Percentiles rank a stretch among this genome's conserved stretches.
phyloP scores from a whole-genome alignment of 2,888 invertebrate species.

The Tetragonisca angustula region DNA sequence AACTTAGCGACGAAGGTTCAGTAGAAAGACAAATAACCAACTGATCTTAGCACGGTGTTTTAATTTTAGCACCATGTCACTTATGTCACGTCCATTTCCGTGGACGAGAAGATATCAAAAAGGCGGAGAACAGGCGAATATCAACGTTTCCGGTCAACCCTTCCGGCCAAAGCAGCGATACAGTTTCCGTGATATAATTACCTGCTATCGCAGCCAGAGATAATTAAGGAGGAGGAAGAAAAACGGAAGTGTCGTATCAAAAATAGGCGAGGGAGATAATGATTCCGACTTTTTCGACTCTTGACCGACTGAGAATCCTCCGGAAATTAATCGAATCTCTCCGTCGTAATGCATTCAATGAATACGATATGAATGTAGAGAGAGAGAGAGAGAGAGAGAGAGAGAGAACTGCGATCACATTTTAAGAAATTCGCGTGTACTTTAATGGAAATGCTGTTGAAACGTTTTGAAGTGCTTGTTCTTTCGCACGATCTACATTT shows the following conservation, averaged over 20 bases:
- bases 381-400: no score
- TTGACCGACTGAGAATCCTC: neutral
- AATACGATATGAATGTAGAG: conserved; percentile 67
- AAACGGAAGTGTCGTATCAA: neutral
- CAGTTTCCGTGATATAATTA: conserved; percentile 78
- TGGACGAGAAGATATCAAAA: neutral
- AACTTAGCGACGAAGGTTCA: no score
- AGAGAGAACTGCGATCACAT: neutral
- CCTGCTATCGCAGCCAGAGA: conserved; percentile 74
- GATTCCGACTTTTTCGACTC: neutral
- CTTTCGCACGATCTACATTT: neutral
- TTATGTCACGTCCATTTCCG: neutral
- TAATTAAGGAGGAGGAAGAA: conserved; percentile 64
- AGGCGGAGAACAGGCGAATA: neutral
- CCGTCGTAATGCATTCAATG: conserved; percentile 73
- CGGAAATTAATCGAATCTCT: conserved; percentile 71
- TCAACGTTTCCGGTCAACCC: neutral
- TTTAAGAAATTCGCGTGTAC: neutral
- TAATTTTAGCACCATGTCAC: no score
- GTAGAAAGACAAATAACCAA: no score
- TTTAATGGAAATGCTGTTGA: conserved; percentile 12
- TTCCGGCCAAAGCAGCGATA: neutral
- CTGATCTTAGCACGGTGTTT: no score
- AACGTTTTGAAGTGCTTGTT: neutral
- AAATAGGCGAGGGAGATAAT: neutral